These are phyloP conservation scores for Hypocryptadius cinnamomeus DNA, from an alignment of 2,113 vertebrate genomes.

Conservation along the genomic window DNA sequence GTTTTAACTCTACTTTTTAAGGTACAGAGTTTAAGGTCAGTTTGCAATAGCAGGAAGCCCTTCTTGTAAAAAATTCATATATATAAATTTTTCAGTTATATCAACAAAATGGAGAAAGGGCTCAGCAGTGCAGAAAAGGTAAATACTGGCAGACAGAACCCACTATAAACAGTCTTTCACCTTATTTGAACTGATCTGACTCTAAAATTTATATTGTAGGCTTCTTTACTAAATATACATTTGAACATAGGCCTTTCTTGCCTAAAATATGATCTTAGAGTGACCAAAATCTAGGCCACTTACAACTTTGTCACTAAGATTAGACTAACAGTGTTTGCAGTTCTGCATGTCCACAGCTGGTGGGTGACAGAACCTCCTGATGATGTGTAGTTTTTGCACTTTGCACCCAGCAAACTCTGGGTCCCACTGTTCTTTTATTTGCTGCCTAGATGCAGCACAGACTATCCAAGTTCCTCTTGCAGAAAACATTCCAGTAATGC, in stretches of 20 bases:
- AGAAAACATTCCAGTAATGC: neutral
- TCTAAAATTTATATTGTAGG: neutral
- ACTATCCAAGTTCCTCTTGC: neutral
- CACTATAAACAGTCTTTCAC: neutral
- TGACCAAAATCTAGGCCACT: neutral
- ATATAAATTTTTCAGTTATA: neutral
- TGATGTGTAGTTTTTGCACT: neutral
- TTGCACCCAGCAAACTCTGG: neutral
- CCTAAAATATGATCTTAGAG: neutral
- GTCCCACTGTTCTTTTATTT: neutral
- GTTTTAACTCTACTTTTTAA: neutral
- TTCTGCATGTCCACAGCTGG: accelerated
- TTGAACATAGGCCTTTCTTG: neutral
- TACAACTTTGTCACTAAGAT: neutral
- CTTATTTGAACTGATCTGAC: neutral
- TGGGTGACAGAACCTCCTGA: neutral
- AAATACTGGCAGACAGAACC: neutral
- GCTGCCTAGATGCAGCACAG: neutral
- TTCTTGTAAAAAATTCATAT: neutral
- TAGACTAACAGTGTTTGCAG: neutral
- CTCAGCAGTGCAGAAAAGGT: neutral
- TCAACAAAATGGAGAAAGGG: neutral
- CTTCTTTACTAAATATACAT: neutral
- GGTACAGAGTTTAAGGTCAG: neutral
- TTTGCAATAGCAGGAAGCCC: neutral